phyloP scores from a whole-genome alignment of 2,797 vertebrate species.

The Percopsis omiscomaycus region DNA sequence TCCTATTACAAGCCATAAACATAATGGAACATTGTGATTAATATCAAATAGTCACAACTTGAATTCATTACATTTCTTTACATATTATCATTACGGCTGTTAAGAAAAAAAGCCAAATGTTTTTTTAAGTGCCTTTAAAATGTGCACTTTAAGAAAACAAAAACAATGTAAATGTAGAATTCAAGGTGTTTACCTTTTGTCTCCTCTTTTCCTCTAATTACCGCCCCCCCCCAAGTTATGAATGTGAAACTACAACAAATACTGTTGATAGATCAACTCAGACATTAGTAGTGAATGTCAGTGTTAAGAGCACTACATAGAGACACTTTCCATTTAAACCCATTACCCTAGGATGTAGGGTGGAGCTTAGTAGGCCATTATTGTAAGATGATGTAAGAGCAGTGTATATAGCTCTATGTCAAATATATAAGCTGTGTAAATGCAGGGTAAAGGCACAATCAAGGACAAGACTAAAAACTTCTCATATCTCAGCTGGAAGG shows the following conservation, averaged over 20 bases:
- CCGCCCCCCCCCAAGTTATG: conserved; percentile 89
- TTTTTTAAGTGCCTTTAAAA: conserved; percentile 82
- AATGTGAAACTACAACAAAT: conserved; percentile 84
- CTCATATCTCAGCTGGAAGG: conserved; percentile 1
- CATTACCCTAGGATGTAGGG: neutral
- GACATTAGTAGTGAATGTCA: conserved; percentile 97
- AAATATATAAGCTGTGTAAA: conserved; percentile 9
- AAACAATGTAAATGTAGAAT: conserved; percentile 73
- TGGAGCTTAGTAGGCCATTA: neutral
- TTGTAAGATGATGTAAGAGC: no score
- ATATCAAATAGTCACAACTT: conserved; percentile 99
- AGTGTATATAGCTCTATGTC: neutral
- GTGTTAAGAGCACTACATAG: conserved; percentile 84
- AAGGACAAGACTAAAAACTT: conserved; percentile 11
- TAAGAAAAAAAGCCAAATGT: conserved; percentile 87
- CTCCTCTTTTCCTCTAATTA: conserved; percentile 96
- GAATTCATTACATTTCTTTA: conserved; percentile 80
- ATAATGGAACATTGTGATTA: conserved; percentile 99
- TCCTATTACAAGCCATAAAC: conserved; percentile 99
- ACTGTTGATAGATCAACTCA: conserved; percentile 95
- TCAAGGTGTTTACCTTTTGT: conserved; percentile 92
- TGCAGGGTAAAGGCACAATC: conserved; percentile 9
- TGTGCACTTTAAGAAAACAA: conserved; percentile 54
- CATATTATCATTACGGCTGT: conserved; percentile 43
- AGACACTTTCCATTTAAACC: conserved; percentile 28